phyloP scores from a whole-genome alignment of 2,797 vertebrate genomes.

The Heliangelus exortis region DNA sequence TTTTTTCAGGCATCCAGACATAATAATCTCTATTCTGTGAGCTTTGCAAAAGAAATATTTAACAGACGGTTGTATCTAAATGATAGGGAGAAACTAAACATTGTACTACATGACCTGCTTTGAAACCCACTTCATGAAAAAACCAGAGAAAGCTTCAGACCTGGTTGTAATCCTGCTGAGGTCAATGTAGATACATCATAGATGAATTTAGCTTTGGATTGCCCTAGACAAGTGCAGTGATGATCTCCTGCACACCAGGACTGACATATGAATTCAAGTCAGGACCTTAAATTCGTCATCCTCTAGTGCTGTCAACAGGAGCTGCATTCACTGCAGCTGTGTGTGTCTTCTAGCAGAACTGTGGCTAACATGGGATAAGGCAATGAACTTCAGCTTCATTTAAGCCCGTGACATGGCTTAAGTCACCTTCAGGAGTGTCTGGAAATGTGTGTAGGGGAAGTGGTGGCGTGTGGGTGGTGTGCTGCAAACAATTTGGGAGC shows the following conservation, averaged over 20 bases:
- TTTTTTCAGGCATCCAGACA: neutral
- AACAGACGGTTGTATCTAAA: neutral
- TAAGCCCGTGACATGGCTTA: neutral
- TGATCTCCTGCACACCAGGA: neutral
- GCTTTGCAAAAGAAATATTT: slow-evolving; percentile 2
- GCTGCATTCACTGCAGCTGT: neutral
- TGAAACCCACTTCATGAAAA: neutral
- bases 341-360: neutral
- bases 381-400: neutral
- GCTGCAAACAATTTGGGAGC: neutral
- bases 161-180: neutral
- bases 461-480: neutral
- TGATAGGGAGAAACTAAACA: neutral
- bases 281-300: neutral
- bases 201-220: neutral
- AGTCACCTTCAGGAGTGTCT: neutral
- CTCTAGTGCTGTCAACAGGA: neutral
- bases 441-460: neutral
- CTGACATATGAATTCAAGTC: slow-evolving; percentile 5
- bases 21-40: neutral
- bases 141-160: neutral
- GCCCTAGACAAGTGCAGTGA: neutral
- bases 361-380: neutral
- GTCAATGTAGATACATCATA: neutral
- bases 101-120: neutral